phyloP scores from a whole-genome alignment of 1,140 invertebrate genomes.

The Formica exsecta region DNA sequence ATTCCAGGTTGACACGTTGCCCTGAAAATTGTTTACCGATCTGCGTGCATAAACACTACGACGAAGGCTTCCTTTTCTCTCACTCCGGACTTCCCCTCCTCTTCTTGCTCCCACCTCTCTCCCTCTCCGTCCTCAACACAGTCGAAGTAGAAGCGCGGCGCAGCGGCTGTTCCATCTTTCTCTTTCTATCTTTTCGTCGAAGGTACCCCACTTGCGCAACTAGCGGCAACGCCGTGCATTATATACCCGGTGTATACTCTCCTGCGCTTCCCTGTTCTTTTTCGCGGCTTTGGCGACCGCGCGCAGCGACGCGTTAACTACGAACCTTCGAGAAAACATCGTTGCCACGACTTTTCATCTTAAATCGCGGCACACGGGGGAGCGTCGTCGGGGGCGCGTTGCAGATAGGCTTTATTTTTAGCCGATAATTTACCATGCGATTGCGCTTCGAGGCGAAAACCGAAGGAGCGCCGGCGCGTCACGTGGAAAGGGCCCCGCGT shows the following conservation, averaged over 20 bases:
- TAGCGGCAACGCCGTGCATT: constrained; percentile 74
- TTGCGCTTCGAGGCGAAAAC: constrained; percentile 38
- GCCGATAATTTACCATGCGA: constrained; percentile 64
- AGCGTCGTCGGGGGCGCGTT: constrained; percentile 21
- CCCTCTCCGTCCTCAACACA: constrained; percentile 6
- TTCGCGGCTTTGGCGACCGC: constrained; percentile 67
- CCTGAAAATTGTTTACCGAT: constrained; percentile 77
- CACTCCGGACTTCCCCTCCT: constrained; percentile 38
- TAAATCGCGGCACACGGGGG: constrained; percentile 60
- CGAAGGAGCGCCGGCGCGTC: constrained; percentile 54
- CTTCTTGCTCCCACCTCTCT: constrained; percentile 25
- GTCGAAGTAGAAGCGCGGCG: constrained; percentile 28
- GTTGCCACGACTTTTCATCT: constrained; percentile 73
- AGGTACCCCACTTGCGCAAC: constrained; percentile 73
- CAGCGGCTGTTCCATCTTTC: constrained; percentile 22
- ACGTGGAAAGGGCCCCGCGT: constrained; percentile 71
- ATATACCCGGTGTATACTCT: constrained; percentile 71
- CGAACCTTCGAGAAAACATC: constrained; percentile 83
- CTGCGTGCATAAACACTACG: constrained; percentile 75
- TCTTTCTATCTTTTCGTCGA: constrained; percentile 64
- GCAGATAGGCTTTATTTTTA: constrained; percentile 69
- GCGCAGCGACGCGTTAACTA: constrained; percentile 66
- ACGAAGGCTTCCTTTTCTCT: constrained; percentile 67
- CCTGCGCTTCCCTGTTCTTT: constrained; percentile 73
- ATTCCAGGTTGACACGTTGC: constrained; percentile 70